Conservation (phyloP, 2,797 vertebrate genomes). For the Coregonus sp. region DNA sequence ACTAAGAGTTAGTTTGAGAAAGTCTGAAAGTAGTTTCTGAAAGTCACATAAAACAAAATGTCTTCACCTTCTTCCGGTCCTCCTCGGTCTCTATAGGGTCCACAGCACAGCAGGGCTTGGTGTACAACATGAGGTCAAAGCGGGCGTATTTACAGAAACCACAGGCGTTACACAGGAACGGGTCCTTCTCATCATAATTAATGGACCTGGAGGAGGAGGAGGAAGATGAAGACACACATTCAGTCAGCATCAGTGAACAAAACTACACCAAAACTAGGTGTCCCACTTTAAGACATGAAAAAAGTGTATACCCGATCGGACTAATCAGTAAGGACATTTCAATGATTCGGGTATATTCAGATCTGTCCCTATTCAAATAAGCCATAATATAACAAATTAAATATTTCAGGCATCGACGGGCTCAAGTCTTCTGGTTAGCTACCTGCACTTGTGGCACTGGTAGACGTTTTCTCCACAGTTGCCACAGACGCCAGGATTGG, state of each 20-base stretch:
- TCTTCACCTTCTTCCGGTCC: conserved; percentile 91
- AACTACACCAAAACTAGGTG: not conserved
- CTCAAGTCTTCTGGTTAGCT: conserved; percentile 40
- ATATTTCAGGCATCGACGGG: too few species aligned
- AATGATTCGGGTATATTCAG: too few species aligned
- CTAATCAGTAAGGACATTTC: not conserved
- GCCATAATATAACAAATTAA: too few species aligned
- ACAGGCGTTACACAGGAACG: conserved; percentile 97
- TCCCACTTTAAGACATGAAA: not conserved
- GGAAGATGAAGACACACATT: not conserved
- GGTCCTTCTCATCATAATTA: conserved; percentile 98
- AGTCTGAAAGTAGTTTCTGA: not conserved
- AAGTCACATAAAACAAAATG: not conserved
- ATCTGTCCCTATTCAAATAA: too few species aligned
- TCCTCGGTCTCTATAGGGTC: conserved; percentile 99
- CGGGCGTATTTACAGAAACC: conserved; percentile 99
- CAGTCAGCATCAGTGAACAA: not conserved
- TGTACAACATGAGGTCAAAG: conserved; percentile 98
- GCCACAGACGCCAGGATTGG: conserved; percentile 96
- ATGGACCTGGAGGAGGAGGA: conserved; percentile 81
- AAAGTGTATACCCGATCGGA: not conserved
- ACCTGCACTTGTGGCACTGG: conserved; percentile 99
- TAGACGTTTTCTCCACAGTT: conserved; percentile 99
- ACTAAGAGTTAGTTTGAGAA: not conserved
- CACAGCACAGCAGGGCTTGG: conserved; percentile 96